These are phyloP conservation scores for Teleiodes luculella DNA, from an alignment of 2,888 invertebrate genomes.

Conservation along the genomic window DNA sequence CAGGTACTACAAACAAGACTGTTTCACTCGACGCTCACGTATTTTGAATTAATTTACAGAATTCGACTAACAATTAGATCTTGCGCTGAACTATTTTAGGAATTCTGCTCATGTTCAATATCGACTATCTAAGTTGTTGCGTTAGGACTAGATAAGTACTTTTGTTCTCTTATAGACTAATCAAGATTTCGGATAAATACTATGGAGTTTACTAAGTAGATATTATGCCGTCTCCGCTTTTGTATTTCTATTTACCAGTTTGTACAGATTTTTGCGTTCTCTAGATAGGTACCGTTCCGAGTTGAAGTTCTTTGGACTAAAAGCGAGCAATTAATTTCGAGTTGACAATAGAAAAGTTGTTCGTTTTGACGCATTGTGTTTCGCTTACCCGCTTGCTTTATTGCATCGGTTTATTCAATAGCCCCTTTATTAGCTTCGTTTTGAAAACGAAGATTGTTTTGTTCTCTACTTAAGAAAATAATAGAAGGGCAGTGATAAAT, in stretches of 20 bases:
- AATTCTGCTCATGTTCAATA: background rate
- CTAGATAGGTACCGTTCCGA: background rate
- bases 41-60: slow-evolving; percentile 75
- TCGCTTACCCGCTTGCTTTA: slow-evolving; percentile 65
- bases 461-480: slow-evolving; percentile 13
- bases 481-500: background rate
- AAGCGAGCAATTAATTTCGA: slow-evolving; percentile 68
- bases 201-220: too few relatives aligned
- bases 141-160: background rate
- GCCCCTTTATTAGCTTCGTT: slow-evolving; percentile 69
- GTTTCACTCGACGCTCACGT: slow-evolving; percentile 70
- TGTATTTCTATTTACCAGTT: background rate
- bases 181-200: background rate
- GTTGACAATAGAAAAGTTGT: slow-evolving; percentile 71
- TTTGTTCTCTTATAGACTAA: background rate
- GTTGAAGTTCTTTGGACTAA: slow-evolving; percentile 43
- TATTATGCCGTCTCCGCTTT: background rate
- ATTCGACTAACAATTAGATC: slow-evolving; percentile 60
- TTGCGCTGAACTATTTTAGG: slow-evolving; percentile 22
- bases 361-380: slow-evolving; percentile 69
- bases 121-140: background rate
- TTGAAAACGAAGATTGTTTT: slow-evolving; percentile 48
- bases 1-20: slow-evolving; percentile 75
- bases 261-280: background rate
- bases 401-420: slow-evolving; percentile 64